Percentiles rank a stretch among this genome's conserved stretches.
Conservation (phyloP, 2,797 vertebrate genomes). For the Dipus sagitta region DNA sequence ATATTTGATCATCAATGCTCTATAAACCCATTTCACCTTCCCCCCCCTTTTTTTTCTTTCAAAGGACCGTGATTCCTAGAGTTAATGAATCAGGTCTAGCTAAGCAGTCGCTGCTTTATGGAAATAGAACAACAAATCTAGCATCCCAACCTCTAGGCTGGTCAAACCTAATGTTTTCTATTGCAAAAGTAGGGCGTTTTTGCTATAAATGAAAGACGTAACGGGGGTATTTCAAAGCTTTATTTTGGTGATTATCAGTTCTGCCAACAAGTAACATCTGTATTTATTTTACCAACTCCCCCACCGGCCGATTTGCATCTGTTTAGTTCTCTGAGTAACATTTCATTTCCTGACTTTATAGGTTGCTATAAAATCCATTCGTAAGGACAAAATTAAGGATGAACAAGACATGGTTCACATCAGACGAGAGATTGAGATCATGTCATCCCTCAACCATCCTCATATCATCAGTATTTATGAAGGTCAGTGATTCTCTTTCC, state of each 20-base stretch:
- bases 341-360: conserved; percentile 91
- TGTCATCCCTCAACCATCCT: conserved; percentile 95
- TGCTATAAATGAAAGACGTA: conserved; percentile 76
- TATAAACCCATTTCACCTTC: conserved; percentile 3
- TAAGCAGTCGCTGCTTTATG: conserved; percentile 26
- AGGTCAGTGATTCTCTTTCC: conserved; percentile 90
- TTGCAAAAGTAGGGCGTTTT: conserved; percentile 73
- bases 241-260: conserved; percentile 82
- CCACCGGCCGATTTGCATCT: conserved; percentile 87
- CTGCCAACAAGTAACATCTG: conserved; percentile 88
- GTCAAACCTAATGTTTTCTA: conserved; percentile 66
- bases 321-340: conserved; percentile 88
- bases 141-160: neutral
- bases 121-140: neutral
- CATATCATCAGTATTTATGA: conserved; percentile 96
- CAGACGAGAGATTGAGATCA: conserved; percentile 95
- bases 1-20: fast-evolving
- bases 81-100: neutral
- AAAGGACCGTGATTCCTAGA: conserved; percentile 53
- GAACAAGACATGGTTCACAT: conserved; percentile 94
- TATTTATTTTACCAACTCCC: conserved; percentile 88
- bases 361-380: conserved; percentile 96
- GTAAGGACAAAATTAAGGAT: conserved; percentile 96
- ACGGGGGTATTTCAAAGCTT: conserved; percentile 77
- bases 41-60: neutral